Base-by-base conservation (phyloP, 2,797 vertebrate genomes). In the Protosalanx chinensis region DNA sequence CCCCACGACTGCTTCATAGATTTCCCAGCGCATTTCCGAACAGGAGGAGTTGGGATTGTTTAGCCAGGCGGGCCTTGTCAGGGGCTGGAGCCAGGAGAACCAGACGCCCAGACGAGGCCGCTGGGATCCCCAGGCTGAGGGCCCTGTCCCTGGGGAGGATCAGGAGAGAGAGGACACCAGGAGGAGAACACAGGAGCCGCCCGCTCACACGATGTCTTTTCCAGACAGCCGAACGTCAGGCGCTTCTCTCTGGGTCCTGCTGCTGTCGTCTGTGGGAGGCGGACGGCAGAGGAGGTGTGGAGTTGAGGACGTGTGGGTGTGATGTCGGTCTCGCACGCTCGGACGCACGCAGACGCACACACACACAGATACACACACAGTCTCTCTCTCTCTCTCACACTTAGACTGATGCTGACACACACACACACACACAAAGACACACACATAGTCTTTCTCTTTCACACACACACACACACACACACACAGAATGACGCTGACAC, bases 161-260 rank as follows among this genome's bases (percentile, higher is more conserved):
- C 33, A 60, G 41, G 23, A 61, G 46, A 71, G 46, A 71, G 41
- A 53, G 18, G n/a, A 56, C 46, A 8, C 15, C 60, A 32, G 15
- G 18, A 32, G 49, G 61, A 32, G 59, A 63, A 63, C 5, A 13
- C 37, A 63, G 29, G 49, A 71, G 27, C 51, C 27, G 53, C 73
- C 70, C 16, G 71, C 76, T 71, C 76, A 49, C 68, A 76, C 49
- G 41, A 88, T 83, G 67, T 75, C 66, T 88, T 90, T 74, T 80
- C 81, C 87, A 85, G 79, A 72, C 85, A 78, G 27, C 4, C 29
- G 65, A 46, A 68, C 18, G 7, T 74, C 46, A 6, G 51, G 51
- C 29, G 8, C 15, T 64, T 67, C 67, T 80, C 77, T 58, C 41
- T 30, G 53, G 74, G 74, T 73, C 76, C 68, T 58, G 72, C 63